Evolutionary conservation across 2,113 vertebrate species (phyloP).

Genomic region (Trogon surrucura): DNA sequence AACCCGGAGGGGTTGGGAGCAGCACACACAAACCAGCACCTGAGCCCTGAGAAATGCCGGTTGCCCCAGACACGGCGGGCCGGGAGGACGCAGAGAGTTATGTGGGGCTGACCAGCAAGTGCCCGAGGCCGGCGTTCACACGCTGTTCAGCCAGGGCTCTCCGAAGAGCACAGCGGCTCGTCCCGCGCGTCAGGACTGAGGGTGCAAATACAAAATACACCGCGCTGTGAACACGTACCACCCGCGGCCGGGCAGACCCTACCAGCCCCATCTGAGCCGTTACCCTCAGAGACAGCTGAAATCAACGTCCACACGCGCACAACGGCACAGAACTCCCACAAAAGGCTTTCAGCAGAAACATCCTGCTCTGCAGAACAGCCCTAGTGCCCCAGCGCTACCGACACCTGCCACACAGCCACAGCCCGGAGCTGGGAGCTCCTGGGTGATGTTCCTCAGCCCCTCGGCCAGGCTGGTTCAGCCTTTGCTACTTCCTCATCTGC

Average conservation of each 20-base stretch:
- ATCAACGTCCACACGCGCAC: background rate
- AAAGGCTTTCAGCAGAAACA: background rate
- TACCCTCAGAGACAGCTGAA: background rate
- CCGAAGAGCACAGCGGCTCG: background rate
- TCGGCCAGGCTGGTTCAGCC: background rate
- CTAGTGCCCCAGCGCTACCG: background rate
- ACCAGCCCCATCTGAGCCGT: background rate
- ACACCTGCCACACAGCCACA: background rate
- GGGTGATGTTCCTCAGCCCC: background rate
- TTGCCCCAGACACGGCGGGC: background rate
- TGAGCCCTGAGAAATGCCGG: background rate
- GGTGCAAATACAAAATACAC: background rate
- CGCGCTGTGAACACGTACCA: background rate
- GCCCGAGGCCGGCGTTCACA: background rate
- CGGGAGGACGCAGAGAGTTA: background rate
- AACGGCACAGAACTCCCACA: background rate
- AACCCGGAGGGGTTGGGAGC: background rate
- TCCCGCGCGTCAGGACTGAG: background rate
- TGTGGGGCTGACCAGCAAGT: background rate
- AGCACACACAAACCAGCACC: background rate
- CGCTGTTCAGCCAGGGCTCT: background rate
- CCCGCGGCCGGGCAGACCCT: background rate
- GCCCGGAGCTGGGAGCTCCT: background rate
- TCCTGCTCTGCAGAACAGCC: background rate
- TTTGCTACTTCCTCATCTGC: background rate